phyloP scores from a whole-genome alignment of 2,113 vertebrate species.

The Pan troglodytes region DNA sequence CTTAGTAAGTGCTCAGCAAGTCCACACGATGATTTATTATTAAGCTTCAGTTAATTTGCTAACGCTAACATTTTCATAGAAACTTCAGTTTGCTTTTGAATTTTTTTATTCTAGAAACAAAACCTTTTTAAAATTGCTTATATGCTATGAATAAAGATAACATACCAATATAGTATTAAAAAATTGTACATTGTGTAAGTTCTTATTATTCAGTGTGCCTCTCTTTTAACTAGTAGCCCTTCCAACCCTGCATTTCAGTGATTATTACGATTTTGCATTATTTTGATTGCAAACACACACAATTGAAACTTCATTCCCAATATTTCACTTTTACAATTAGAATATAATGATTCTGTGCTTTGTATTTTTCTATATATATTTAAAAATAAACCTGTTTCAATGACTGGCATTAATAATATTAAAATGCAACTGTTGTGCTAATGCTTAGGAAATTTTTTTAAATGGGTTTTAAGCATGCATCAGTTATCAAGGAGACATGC shows the following conservation, averaged over 20 bases:
- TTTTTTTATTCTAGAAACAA: neutral
- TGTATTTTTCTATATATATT: neutral
- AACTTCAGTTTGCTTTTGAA: neutral
- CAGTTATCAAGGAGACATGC: neutral
- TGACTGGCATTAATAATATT: neutral
- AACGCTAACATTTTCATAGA: constrained; percentile 8
- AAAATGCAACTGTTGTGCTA: neutral
- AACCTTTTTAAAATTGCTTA: neutral
- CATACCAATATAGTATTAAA: neutral
- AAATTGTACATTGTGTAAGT: neutral
- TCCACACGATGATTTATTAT: neutral
- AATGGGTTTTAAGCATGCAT: neutral
- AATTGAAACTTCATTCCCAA: neutral
- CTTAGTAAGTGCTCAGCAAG: neutral
- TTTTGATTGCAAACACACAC: neutral
- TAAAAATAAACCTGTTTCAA: neutral
- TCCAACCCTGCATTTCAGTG: neutral
- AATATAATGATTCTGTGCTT: neutral
- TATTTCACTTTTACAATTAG: neutral
- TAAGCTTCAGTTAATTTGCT: constrained; percentile 16
- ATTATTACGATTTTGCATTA: neutral
- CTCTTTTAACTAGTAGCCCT: neutral
- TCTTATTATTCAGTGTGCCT: neutral
- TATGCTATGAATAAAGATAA: neutral
- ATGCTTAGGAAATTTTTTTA: neutral